Percentiles rank a stretch among this genome's conserved stretches.
Evolutionary conservation across 1,140 invertebrate genomes (phyloP).

Genomic region (Ceratosolen fusciceps): DNA sequence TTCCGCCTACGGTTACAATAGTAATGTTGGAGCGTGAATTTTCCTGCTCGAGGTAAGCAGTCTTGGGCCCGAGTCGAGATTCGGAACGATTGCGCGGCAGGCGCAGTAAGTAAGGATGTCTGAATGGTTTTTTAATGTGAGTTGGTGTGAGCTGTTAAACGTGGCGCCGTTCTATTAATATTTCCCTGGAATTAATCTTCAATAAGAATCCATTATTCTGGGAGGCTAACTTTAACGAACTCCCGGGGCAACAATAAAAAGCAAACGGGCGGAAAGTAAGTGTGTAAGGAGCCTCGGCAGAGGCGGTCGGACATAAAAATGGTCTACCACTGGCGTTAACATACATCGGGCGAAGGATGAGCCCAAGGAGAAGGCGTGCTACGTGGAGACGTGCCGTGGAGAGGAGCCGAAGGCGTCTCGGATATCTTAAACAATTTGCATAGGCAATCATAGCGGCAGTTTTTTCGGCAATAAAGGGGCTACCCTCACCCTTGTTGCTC

Average conservation of each 20-base stretch:
- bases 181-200: not conserved
- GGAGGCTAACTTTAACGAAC: not conserved
- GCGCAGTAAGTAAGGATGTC: too few relatives aligned
- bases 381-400: too few relatives aligned
- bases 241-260: not conserved
- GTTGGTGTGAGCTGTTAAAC: too few relatives aligned
- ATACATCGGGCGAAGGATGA: not conserved
- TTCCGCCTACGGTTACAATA: too few relatives aligned
- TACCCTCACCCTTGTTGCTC: slow-evolving; percentile 47
- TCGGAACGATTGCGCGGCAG: too few relatives aligned
- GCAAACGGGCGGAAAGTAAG: not conserved
- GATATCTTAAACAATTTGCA: slow-evolving; percentile 73
- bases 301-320: slow-evolving; percentile 17
- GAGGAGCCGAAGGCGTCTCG: slow-evolving; percentile 41
- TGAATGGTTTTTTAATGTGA: too few relatives aligned
- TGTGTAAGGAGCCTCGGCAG: not conserved
- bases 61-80: too few relatives aligned
- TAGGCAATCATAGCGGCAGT: slow-evolving; percentile 71
- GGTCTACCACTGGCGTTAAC: slow-evolving; percentile 3
- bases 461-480: slow-evolving; percentile 69
- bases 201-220: not conserved
- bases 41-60: too few relatives aligned
- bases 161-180: not conserved
- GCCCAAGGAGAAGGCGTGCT: not conserved
- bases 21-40: too few relatives aligned